Evolutionary conservation across 2,888 invertebrate genomes (phyloP), one percentile per base, ranked within the genome.

Genomic region (Cheilosia urbana): DNA sequence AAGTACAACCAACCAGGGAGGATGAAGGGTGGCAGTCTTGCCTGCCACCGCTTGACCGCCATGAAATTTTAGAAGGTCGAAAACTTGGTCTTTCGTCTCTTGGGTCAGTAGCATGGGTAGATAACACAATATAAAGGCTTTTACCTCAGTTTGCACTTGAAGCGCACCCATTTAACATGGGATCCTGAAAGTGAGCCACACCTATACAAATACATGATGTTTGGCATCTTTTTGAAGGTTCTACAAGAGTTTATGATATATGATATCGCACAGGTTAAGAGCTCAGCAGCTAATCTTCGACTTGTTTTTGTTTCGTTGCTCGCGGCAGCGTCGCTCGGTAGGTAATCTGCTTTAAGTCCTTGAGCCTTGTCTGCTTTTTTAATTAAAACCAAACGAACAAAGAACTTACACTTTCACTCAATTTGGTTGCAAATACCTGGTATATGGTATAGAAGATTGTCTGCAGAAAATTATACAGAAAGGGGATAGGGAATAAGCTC

Each of bases 21-120:
- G 13, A 6, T 2, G 13, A 1, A 21, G 2, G 21, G 15, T 24
- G 13, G 7, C 21, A 4, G 21, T 11, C 2, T 2, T 51, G 24
- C 13, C 9, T 51, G 51, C 15, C 5, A 4, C 3, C 40, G 55
- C 45, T 45, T 69, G 68, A 68, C 55, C 68, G 19, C 19, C 19
- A 17, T 37, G 55, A 42, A 55, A 68, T 40, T 17, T 40, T 6
- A 51, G 42, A 55, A 37, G 40, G 21, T 40, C 11, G 55, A 42
- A 24, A 24, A 24, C 37, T 24, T 24, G 24, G 24, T 40, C 17
- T 21, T 53, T 13, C n/a, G 24, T 9, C 6, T n/a, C 4, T 15
- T 42, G n/a, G 15, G 9, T 42, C 13, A 19, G 2, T 9, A 47
- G 2, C 1, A 47, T 47, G 17, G 9, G 17, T 9, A 19, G 19